Percentiles rank a stretch among this genome's conserved stretches.
Evolutionary conservation across 2,113 vertebrate species (phyloP).

Genomic region (Labeo catla): DNA sequence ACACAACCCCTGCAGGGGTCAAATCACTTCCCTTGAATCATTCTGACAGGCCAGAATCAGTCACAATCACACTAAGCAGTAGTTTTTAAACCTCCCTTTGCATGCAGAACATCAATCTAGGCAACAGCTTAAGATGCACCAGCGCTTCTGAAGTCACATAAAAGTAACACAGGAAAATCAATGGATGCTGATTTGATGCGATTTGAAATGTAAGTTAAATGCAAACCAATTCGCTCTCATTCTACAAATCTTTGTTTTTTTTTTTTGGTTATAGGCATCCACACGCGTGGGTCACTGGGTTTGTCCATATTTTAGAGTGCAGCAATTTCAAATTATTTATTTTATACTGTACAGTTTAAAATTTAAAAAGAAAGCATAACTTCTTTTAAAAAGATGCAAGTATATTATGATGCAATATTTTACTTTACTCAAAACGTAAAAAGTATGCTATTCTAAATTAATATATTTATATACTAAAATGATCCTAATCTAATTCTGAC

Average conservation of each 20-base stretch:
- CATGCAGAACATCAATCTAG: neutral
- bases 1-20: neutral
- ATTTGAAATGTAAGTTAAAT: neutral
- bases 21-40: slow-evolving; percentile 1
- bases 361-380: neutral
- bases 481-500: neutral
- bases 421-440: neutral
- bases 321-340: neutral
- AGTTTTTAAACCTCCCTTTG: neutral
- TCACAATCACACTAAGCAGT: neutral
- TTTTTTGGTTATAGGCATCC: neutral
- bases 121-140: neutral
- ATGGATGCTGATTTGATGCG: neutral
- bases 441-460: neutral
- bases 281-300: too few relatives aligned
- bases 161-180: neutral
- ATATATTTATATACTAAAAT: neutral
- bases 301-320: too few relatives aligned
- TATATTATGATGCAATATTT: too few relatives aligned
- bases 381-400: neutral
- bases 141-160: neutral
- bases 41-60: slow-evolving; percentile 3
- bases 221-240: neutral
- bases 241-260: neutral
- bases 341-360: neutral